Evolutionary conservation across 2,113 vertebrate species (phyloP).

Genomic region (Promerops cafer): DNA sequence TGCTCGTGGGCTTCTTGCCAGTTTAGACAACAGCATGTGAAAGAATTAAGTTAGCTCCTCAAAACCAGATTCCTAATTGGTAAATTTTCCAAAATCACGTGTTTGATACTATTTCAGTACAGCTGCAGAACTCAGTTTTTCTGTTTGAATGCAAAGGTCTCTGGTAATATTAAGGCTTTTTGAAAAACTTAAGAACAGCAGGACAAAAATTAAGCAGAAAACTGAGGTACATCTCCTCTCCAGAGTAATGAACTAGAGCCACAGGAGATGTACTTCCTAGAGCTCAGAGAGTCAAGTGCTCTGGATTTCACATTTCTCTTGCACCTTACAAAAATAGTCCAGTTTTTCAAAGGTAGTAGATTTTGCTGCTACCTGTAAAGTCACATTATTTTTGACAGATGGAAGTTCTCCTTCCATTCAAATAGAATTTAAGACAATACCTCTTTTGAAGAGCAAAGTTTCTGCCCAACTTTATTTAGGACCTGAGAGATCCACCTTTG

Average conservation of each 20-base stretch:
- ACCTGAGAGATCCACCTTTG: background rate
- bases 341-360: constrained; percentile 26
- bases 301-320: constrained; percentile 37
- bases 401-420: background rate
- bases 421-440: background rate
- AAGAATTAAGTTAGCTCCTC: background rate
- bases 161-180: background rate
- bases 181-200: background rate
- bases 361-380: constrained; percentile 6
- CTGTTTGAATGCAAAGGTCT: background rate
- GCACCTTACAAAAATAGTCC: background rate
- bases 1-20: background rate
- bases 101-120: background rate
- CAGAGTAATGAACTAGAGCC: background rate
- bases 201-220: background rate
- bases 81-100: background rate
- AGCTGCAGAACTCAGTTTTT: background rate
- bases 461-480: background rate
- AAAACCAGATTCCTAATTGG: background rate
- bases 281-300: background rate
- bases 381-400: constrained; percentile 19
- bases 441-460: background rate
- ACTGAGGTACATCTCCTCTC: background rate
- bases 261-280: background rate
- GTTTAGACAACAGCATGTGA: background rate